Percentiles rank a stretch among this genome's conserved stretches.
These are phyloP conservation scores for Petrocephalus zakoni DNA, from an alignment of 2,113 vertebrate species.

Conservation along the genomic window DNA sequence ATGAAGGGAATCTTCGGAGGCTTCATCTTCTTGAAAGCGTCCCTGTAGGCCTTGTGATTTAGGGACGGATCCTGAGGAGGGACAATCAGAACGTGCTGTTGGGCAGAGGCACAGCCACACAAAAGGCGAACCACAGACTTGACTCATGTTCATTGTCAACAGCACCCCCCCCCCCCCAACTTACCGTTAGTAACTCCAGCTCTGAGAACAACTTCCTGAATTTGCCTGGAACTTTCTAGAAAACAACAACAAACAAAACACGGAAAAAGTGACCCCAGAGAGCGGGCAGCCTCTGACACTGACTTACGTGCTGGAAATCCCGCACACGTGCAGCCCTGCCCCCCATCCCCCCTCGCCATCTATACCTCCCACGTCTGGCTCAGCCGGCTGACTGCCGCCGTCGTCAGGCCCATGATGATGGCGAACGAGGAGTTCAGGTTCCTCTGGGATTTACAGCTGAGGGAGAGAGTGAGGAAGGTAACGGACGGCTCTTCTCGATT, in stretches of 20 bases:
- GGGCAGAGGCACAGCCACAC: background rate
- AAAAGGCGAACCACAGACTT: background rate
- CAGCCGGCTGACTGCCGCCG: constrained; percentile 85
- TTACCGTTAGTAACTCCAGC: constrained; percentile 90
- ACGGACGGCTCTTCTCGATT: background rate
- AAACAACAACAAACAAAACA: background rate
- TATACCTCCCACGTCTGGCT: constrained; percentile 93
- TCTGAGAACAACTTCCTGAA: constrained; percentile 96
- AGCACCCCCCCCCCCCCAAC: constrained; percentile 32
- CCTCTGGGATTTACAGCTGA: constrained; percentile 90
- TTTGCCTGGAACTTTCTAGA: constrained; percentile 93
- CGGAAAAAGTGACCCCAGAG: background rate
- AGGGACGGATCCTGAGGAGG: constrained; percentile 85
- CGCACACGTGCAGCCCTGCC: background rate
- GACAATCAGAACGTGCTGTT: background rate
- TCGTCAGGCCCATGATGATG: constrained; percentile 96
- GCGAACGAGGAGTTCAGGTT: constrained; percentile 97
- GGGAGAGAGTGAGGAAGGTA: constrained; percentile 20
- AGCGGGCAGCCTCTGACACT: background rate
- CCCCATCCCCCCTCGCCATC: background rate
- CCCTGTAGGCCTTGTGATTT: constrained; percentile 97
- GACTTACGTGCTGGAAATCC: background rate
- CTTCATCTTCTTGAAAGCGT: constrained; percentile 96
- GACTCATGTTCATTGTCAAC: background rate
- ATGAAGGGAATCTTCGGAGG: constrained; percentile 98